Conservation (phyloP, 2,888 invertebrate genomes). For the Neria commutata region DNA sequence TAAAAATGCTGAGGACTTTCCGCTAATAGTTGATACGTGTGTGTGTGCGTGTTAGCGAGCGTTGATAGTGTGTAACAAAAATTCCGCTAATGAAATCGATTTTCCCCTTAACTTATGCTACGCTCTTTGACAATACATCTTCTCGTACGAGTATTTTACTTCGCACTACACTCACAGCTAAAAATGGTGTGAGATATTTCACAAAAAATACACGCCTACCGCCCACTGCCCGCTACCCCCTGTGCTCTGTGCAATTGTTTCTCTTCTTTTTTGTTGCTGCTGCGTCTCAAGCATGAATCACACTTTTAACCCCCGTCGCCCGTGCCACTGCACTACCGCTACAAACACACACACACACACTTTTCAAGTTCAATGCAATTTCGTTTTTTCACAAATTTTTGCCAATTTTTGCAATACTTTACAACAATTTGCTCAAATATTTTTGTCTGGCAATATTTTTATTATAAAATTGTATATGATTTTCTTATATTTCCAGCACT, state of each 20-base stretch:
- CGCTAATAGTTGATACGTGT: not conserved
- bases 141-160: not conserved
- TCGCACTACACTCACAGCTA: not conserved
- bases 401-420: not conserved
- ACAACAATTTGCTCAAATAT: too few relatives aligned
- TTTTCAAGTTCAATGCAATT: slow-evolving; percentile 1
- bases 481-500: not conserved
- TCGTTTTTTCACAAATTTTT: not conserved
- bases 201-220: not conserved
- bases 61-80: not conserved
- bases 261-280: slow-evolving; percentile 11
- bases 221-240: not conserved
- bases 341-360: not conserved
- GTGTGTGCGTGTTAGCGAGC: not conserved
- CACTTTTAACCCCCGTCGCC: slow-evolving; percentile 8
- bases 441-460: too few relatives aligned
- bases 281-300: slow-evolving; percentile 27
- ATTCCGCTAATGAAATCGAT: slow-evolving; percentile 23
- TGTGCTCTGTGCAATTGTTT: slow-evolving; percentile 8
- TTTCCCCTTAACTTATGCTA: slow-evolving; percentile 14
- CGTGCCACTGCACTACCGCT: not conserved
- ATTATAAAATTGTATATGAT: too few relatives aligned
- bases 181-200: not conserved
- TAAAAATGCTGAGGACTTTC: slow-evolving; percentile 11
- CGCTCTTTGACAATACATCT: slow-evolving; percentile 2